phyloP scores from a whole-genome alignment of 2,888 invertebrate genomes.

The Aphidoletes aphidimyza region DNA sequence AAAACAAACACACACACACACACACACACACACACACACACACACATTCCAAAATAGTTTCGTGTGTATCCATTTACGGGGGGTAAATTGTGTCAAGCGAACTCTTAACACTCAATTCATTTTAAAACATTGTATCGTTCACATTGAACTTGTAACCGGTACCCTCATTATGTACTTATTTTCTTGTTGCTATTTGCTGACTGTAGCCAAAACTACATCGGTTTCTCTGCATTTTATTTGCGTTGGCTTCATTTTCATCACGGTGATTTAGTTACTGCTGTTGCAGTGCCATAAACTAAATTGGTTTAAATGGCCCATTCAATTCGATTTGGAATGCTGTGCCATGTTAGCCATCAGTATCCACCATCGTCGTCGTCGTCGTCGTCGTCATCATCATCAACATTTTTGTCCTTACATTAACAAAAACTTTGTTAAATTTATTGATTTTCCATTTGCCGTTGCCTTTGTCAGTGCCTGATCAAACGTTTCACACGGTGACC shows the following conservation, averaged over 20 bases:
- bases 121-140: background rate
- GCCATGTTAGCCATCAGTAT: background rate
- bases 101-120: background rate
- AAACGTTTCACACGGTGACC: background rate
- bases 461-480: background rate
- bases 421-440: slow-evolving; percentile 30
- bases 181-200: background rate
- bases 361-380: background rate
- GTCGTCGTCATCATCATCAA: background rate
- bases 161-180: background rate
- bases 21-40: no score
- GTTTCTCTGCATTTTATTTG: no score
- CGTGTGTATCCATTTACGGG: background rate
- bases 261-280: background rate
- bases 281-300: slow-evolving; percentile 33
- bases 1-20: no score
- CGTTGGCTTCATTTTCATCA: background rate
- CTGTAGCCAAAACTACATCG: no score
- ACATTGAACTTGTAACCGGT: background rate
- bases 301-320: slow-evolving; percentile 22
- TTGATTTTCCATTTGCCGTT: background rate
- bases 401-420: background rate
- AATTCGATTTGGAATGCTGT: background rate
- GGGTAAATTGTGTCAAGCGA: slow-evolving; percentile 29
- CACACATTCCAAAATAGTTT: no score